Conservation (phyloP, 2,888 invertebrate species). For the Scaptomyza polygonia region DNA sequence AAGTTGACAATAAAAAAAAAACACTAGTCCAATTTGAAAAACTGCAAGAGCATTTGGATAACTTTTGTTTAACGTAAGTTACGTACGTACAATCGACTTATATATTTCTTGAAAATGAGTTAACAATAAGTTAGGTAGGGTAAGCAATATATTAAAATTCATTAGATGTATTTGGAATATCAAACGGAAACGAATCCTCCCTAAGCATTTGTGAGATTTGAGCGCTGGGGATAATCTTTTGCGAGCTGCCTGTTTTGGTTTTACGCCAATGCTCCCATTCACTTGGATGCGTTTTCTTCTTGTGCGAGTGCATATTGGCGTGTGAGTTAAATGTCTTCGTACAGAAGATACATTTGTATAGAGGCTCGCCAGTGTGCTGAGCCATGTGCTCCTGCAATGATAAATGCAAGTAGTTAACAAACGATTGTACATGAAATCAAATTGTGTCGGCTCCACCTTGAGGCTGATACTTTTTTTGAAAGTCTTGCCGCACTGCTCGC, state of each 20-base stretch:
- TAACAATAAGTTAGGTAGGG: conserved; percentile 27
- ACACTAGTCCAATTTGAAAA: background rate
- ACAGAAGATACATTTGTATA: conserved; percentile 83
- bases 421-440: conserved; percentile 25
- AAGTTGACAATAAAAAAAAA: background rate
- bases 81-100: conserved; percentile 21
- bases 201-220: conserved; percentile 74
- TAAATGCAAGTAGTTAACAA: background rate
- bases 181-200: conserved; percentile 54
- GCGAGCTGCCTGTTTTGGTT: conserved; percentile 80
- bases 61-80: background rate
- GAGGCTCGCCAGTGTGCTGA: conserved; percentile 82
- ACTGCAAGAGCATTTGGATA: too few species aligned
- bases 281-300: conserved; percentile 81
- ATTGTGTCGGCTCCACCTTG: conserved; percentile 50
- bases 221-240: conserved; percentile 71
- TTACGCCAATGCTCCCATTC: conserved; percentile 83
- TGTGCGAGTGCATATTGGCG: conserved; percentile 84
- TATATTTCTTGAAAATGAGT: conserved; percentile 17
- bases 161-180: conserved; percentile 65
- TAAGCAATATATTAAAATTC: conserved; percentile 27
- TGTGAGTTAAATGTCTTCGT: conserved; percentile 83
- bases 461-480: conserved; percentile 83
- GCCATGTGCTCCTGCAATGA: conserved; percentile 82
- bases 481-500: conserved; percentile 82